Base-by-base conservation (phyloP, 2,888 invertebrate genomes). In the Heliconius ismenius region DNA sequence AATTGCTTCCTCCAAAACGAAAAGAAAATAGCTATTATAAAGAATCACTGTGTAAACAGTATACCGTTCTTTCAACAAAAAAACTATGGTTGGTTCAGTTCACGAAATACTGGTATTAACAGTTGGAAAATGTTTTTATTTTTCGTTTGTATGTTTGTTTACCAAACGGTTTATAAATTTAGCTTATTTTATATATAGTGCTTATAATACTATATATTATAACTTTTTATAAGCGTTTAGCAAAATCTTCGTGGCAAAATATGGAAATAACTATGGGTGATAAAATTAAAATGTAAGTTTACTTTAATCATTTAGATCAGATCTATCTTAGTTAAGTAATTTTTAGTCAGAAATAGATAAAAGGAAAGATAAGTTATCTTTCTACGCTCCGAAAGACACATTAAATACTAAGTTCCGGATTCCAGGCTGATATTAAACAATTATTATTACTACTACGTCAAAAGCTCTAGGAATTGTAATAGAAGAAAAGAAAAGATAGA, bases 11-110 rank as follows among this genome's bases (percentile, higher is more conserved):
- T 65, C 68, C 58, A 77, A 79, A 81, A 78, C 65, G 79, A 77
- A 68, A 67, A 67, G 24, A 39, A 67, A 67, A 73, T 74, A 63
- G 32, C 78, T 70, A 74, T 80, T 80, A 77, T 73, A 75, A 65
- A 76, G 78, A 81, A 80, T 81, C 74, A 78, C 77, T 81, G 82
- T 81, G 81, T 80, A 82, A 81, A 83, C 79, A 49, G 43, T 49
- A 18, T 49, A 80, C 82, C 77, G 78, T 81, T 81, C 39, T 24
- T 78, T 67, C 15, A 10, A 73, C 39, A 60, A 73, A 73, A 62
- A 49, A 60, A 0, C 32, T 58, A 70, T 70, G 32, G 54, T 70
- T 58, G 32, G 54, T 21, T 54, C 11, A 32, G 32, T 32, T 70
- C 70, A 70, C 70, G 32, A 70, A 70, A 32, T 32, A 54, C 54